phyloP scores from a whole-genome alignment of 2,797 vertebrate genomes.

The Cebuella pygmaea region DNA sequence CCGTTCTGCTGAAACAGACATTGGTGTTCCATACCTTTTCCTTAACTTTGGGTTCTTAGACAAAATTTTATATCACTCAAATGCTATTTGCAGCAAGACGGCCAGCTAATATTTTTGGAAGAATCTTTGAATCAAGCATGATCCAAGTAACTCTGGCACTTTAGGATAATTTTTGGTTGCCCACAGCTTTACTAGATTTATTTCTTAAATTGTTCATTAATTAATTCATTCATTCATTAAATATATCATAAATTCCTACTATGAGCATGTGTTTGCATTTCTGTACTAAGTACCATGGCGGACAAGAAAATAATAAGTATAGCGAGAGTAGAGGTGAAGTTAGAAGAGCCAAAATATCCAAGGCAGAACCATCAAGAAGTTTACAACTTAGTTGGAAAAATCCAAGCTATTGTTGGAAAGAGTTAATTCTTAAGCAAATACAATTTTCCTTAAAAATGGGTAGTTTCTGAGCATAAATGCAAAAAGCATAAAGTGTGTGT shows the following conservation, averaged over 20 bases:
- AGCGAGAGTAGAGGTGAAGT: background rate
- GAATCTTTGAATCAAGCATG: background rate
- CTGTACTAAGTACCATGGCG: background rate
- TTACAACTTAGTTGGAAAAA: background rate
- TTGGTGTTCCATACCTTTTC: background rate
- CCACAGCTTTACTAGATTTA: background rate
- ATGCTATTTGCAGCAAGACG: background rate
- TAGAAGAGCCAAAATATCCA: background rate
- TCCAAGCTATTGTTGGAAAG: background rate
- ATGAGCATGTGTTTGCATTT: background rate
- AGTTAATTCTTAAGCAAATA: constrained; percentile 1
- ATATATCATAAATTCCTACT: background rate
- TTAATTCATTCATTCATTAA: background rate
- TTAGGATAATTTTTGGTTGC: background rate
- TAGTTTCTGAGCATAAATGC: background rate
- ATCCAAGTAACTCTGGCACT: background rate
- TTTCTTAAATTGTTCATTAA: background rate
- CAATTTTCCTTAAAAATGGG: constrained; percentile 16
- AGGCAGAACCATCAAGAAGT: background rate
- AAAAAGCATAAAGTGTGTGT: background rate
- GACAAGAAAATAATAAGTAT: background rate
- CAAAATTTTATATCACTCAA: background rate
- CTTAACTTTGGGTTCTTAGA: background rate
- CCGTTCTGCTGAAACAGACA: background rate
- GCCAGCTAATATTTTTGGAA: background rate